phyloP scores from a whole-genome alignment of 2,888 invertebrate genomes.

The Mythimna ferrago region DNA sequence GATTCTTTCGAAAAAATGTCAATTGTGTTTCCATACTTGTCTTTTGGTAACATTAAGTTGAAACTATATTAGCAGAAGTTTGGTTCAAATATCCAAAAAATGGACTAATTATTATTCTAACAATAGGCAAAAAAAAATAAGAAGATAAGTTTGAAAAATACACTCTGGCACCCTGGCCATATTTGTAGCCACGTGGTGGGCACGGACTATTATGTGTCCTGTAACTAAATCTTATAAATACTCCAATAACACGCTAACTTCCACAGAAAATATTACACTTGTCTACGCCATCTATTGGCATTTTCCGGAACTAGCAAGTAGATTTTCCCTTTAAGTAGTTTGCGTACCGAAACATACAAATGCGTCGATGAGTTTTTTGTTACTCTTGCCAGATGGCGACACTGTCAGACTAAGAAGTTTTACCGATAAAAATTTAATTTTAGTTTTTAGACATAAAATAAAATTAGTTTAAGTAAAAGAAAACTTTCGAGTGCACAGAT shows the following conservation, averaged over 20 bases:
- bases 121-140: neutral
- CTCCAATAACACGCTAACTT: too few relatives aligned
- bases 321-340: conserved; percentile 17
- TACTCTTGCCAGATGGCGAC: conserved; percentile 49
- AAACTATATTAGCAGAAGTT: neutral
- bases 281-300: conserved; percentile 59
- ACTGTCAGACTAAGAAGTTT: neutral
- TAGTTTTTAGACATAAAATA: conserved; percentile 7
- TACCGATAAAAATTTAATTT: neutral
- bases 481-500: conserved; percentile 6
- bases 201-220: neutral
- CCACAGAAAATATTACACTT: neutral
- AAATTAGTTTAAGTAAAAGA: conserved; percentile 14
- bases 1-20: too few relatives aligned
- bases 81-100: neutral
- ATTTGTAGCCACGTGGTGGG: neutral
- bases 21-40: neutral
- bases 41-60: neutral
- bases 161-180: neutral
- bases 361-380: neutral
- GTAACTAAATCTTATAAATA: conserved; percentile 11
- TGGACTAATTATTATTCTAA: neutral
- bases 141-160: neutral
- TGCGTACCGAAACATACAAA: conserved; percentile 7
- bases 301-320: conserved; percentile 52